phyloP scores from a whole-genome alignment of 2,113 vertebrate genomes.

The Trematocara stigmaticum region DNA sequence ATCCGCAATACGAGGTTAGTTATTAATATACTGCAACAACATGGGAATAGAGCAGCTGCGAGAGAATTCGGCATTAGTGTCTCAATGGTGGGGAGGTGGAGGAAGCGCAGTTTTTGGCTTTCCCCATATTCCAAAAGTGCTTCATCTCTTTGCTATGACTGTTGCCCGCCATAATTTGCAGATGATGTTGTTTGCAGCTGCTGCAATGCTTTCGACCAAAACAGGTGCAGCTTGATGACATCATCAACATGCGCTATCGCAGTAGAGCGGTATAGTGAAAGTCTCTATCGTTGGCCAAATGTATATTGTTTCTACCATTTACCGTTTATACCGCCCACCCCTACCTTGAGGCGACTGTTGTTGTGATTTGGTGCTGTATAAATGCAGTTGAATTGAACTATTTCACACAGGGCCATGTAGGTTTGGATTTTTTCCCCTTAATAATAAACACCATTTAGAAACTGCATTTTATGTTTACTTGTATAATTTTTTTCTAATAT shows the following conservation, averaged over 20 bases:
- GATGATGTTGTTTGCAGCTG: neutral
- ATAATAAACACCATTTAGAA: neutral
- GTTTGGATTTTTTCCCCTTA: neutral
- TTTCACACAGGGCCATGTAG: neutral
- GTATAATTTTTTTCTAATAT: neutral
- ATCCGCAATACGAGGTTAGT: neutral
- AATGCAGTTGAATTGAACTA: neutral
- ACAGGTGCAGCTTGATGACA: neutral
- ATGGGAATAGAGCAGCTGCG: neutral
- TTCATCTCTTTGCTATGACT: neutral
- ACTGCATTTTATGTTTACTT: neutral
- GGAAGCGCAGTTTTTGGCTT: neutral
- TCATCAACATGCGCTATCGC: neutral
- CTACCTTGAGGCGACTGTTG: neutral
- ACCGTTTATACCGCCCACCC: neutral
- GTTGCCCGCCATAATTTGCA: neutral
- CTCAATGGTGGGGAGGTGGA: neutral
- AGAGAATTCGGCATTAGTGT: neutral
- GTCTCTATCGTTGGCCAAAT: neutral
- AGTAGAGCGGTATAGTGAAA: neutral
- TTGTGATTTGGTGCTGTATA: neutral
- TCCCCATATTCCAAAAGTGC: neutral
- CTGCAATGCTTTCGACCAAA: neutral
- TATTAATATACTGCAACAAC: neutral
- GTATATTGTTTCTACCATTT: neutral